Conservation (phyloP, 2,113 vertebrate species). For the Fulmarus glacialis region DNA sequence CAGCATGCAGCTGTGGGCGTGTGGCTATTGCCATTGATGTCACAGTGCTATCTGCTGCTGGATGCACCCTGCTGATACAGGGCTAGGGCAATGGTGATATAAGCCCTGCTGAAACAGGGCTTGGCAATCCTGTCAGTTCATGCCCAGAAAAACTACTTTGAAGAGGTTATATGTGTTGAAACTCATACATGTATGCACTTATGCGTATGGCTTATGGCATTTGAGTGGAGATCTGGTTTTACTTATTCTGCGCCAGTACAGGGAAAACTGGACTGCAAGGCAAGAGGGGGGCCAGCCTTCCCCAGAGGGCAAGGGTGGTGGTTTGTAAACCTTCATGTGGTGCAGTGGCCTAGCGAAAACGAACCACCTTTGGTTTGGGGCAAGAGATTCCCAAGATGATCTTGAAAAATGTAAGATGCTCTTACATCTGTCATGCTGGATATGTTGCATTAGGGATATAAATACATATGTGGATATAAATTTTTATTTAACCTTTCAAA, state of each 20-base stretch:
- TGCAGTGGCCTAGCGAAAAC: background rate
- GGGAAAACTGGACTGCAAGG: background rate
- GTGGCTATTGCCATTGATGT: background rate
- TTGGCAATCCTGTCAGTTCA: background rate
- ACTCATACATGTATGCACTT: background rate
- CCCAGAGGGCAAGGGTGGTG: background rate
- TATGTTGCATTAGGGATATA: background rate
- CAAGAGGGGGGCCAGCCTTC: background rate
- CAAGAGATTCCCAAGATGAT: background rate
- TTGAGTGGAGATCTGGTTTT: background rate
- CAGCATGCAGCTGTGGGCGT: fast-evolving
- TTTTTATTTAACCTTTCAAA: background rate
- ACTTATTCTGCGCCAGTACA: background rate
- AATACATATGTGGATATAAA: background rate
- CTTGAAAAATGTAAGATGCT: background rate
- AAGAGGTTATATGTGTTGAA: background rate
- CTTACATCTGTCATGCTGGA: background rate
- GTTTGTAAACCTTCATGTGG: background rate
- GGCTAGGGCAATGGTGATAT: background rate
- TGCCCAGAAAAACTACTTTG: background rate
- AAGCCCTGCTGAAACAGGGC: background rate
- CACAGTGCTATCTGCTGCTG: background rate
- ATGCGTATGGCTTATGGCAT: background rate
- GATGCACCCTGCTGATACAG: background rate
- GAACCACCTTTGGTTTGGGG: background rate